A percentile compares a stretch with the other conserved stretches of the same genome.
These are phyloP conservation scores for Pinctada fucata DNA, from an alignment of 2,888 invertebrate genomes.

Conservation along the genomic window DNA sequence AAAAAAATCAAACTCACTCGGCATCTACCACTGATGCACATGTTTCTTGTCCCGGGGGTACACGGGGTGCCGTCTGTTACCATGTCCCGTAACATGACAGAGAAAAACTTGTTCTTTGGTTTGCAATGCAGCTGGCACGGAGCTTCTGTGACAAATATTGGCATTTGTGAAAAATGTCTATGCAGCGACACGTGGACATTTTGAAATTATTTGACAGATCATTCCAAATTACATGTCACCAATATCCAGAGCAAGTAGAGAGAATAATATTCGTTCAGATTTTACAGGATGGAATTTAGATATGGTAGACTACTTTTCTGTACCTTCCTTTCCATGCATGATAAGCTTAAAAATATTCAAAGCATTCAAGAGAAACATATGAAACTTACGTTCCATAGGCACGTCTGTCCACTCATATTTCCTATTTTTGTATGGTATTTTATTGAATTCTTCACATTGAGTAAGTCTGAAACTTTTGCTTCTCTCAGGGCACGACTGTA, in stretches of 20 bases:
- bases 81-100: conserved; percentile 86
- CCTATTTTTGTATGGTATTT: conserved; percentile 80
- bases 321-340: too few relatives aligned
- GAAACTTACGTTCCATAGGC: conserved; percentile 75
- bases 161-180: background rate
- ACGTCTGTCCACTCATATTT: conserved; percentile 79
- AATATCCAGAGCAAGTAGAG: too few relatives aligned
- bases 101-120: conserved; percentile 85
- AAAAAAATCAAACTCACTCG: conserved; percentile 79
- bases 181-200: background rate
- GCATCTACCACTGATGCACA: conserved; percentile 89
- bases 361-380: too few relatives aligned
- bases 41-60: conserved; percentile 87
- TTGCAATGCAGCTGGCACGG: conserved; percentile 90
- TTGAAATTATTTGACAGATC: background rate
- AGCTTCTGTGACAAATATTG: conserved; percentile 64
- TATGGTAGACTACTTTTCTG: too few relatives aligned
- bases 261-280: too few relatives aligned
- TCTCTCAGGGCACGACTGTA: conserved; percentile 82
- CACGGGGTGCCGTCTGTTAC: conserved; percentile 92
- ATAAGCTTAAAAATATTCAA: too few relatives aligned
- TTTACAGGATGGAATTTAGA: too few relatives aligned
- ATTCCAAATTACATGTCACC: too few relatives aligned
- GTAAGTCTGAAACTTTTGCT: conserved; percentile 85
- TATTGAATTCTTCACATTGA: conserved; percentile 87